Percentiles rank a stretch among this genome's conserved stretches.
phyloP scores from a whole-genome alignment of 2,888 invertebrate genomes.

The Melieria picta region DNA sequence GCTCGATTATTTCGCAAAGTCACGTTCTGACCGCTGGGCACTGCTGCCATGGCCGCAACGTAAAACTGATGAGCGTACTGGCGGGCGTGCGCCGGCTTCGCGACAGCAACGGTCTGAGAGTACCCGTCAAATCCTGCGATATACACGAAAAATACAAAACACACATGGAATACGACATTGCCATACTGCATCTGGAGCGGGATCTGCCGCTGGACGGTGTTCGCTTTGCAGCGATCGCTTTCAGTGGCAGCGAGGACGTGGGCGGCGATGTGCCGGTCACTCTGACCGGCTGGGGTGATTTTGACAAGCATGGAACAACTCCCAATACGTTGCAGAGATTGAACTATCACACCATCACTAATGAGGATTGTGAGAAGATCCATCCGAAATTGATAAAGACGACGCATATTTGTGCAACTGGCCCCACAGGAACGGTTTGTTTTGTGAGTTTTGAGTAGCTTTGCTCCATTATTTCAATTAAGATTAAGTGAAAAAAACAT shows the following conservation, averaged over 20 bases:
- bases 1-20: constrained; percentile 58
- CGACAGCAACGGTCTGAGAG: constrained; percentile 47
- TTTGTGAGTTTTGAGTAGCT: too few relatives aligned
- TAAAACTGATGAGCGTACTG: constrained; percentile 50
- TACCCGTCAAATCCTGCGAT: constrained; percentile 47
- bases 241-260: constrained; percentile 43
- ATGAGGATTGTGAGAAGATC: constrained; percentile 49
- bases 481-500: too few relatives aligned
- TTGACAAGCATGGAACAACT: constrained; percentile 43
- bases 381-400: too few relatives aligned
- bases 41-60: constrained; percentile 56
- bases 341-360: constrained; percentile 57
- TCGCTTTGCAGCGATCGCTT: constrained; percentile 64
- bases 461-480: too few relatives aligned
- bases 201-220: constrained; percentile 52
- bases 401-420: too few relatives aligned
- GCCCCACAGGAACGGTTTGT: too few relatives aligned
- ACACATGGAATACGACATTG: constrained; percentile 55
- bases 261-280: constrained; percentile 53
- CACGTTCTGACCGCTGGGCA: constrained; percentile 63
- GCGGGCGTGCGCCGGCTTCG: constrained; percentile 55
- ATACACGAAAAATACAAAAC: constrained; percentile 59
- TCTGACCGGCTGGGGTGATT: constrained; percentile 62
- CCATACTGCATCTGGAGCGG: constrained; percentile 54
- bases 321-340: constrained; percentile 58